These are phyloP conservation scores for Chironex yamaguchii DNA, from an alignment of 30 jellyfish, hydroid and myxozoan genomes.

Conservation along the genomic window DNA sequence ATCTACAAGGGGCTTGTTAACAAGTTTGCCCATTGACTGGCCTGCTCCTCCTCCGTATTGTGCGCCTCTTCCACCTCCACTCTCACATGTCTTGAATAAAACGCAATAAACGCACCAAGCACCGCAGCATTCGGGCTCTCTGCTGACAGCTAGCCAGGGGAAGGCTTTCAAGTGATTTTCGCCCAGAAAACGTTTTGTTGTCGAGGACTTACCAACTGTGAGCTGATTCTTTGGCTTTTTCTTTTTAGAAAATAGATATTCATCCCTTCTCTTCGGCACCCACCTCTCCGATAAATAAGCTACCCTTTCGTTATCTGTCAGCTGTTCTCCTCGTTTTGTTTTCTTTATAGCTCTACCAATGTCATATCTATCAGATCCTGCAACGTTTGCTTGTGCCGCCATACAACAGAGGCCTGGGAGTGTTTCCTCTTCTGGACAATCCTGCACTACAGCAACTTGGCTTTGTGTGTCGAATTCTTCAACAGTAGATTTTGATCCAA, in stretches of 20 bases:
- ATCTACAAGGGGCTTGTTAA: conserved; percentile 38
- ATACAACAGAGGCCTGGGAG: not conserved
- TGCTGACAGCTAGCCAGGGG: conserved; percentile 40
- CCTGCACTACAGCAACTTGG: too few relatives aligned
- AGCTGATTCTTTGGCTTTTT: not conserved
- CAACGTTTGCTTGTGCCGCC: not conserved
- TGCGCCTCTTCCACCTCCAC: conserved; percentile 48
- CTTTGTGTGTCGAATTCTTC: too few relatives aligned
- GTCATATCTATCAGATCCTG: not conserved
- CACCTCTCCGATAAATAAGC: not conserved
- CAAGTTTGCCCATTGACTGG: conserved; percentile 7
- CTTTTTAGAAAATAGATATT: not conserved
- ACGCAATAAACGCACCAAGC: conserved; percentile 34
- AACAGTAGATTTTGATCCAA: too few relatives aligned
- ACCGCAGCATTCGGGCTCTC: conserved; percentile 19
- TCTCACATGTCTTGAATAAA: not conserved
- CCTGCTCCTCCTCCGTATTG: conserved; percentile 27
- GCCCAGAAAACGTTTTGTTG: conserved; percentile 17
- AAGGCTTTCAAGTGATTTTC: conserved; percentile 21
- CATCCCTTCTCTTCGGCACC: not conserved
- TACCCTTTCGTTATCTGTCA: not conserved
- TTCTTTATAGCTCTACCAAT: not conserved
- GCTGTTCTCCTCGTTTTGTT: not conserved
- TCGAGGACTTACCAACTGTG: not conserved
- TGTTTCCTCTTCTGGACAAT: conserved; percentile 1